A percentile compares a stretch with the other conserved stretches of the same genome.
Conservation (phyloP, 2,888 invertebrate genomes). For the Ophioninae sp. region DNA sequence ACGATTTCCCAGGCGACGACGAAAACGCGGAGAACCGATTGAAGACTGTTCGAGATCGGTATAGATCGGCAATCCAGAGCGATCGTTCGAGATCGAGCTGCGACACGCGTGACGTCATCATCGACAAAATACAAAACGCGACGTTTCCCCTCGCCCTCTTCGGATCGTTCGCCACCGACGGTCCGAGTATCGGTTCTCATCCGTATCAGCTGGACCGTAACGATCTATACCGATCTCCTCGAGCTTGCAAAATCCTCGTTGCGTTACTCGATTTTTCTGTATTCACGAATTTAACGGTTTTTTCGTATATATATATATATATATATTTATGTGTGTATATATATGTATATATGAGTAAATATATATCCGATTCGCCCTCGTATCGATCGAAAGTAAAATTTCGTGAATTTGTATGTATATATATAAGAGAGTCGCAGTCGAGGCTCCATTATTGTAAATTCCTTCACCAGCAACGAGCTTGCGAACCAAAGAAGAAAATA, state of each 20-base stretch:
- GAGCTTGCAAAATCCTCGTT: constrained; percentile 1
- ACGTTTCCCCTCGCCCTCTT: not conserved
- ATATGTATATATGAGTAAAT: not conserved
- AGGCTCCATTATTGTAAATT: not conserved
- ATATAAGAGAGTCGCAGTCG: not conserved
- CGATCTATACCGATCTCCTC: not conserved
- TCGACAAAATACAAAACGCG: not conserved
- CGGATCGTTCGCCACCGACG: not conserved
- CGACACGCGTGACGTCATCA: not conserved
- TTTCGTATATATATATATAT: not conserved
- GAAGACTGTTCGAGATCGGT: constrained; percentile 11
- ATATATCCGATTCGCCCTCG: not conserved
- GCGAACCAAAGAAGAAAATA: not conserved
- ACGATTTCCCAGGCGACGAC: constrained; percentile 67
- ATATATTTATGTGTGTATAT: not conserved
- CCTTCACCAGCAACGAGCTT: not conserved
- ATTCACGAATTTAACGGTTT: not conserved
- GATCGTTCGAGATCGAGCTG: not conserved
- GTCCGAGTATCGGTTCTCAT: not conserved
- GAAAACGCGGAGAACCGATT: constrained; percentile 28
- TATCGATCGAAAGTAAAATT: not conserved
- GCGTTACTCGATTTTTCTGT: not conserved
- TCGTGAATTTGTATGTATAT: not conserved
- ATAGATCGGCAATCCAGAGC: constrained; percentile 7
- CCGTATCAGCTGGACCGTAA: not conserved